These are phyloP conservation scores for Corbicula japonica DNA, from an alignment of 2,888 invertebrate species.

Conservation along the genomic window DNA sequence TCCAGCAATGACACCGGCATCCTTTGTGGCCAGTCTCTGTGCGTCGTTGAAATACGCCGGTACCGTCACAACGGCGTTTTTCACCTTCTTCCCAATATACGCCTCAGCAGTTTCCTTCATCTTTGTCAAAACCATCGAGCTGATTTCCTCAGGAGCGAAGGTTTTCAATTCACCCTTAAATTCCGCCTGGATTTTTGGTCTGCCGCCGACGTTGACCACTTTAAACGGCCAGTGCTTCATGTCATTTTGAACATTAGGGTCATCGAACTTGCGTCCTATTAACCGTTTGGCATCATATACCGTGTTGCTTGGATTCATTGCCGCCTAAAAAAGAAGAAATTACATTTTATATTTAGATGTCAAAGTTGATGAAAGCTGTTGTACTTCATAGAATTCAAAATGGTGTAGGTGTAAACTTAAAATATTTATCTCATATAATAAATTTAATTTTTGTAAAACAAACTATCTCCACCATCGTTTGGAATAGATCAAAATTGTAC, in stretches of 20 bases:
- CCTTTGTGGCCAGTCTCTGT: constrained; percentile 99
- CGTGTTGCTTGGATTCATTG: constrained; percentile 97
- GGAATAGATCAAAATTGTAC: no score
- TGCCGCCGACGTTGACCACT: constrained; percentile 94
- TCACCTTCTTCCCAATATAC: constrained; percentile 96
- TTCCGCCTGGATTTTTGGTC: constrained; percentile 94
- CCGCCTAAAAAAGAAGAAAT: constrained; percentile 7
- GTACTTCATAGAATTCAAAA: no score
- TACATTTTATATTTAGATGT: background rate
- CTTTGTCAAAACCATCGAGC: no score
- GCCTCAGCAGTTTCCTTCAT: no score
- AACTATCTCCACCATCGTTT: no score
- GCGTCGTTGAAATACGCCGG: constrained; percentile 99
- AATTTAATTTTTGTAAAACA: background rate
- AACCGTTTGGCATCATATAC: constrained; percentile 99
- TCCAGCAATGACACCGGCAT: constrained; percentile 98
- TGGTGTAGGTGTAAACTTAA: no score
- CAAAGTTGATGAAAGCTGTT: background rate
- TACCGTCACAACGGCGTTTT: no score
- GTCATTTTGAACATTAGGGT: constrained; percentile 96
- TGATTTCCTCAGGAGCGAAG: constrained; percentile 99
- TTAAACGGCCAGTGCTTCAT: constrained; percentile 99
- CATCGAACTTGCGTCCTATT: constrained; percentile 98
- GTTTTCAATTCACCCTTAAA: constrained; percentile 88
- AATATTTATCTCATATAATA: no score